Base-by-base conservation (phyloP, 2,797 vertebrate species). In the Nannoperca obscura region DNA sequence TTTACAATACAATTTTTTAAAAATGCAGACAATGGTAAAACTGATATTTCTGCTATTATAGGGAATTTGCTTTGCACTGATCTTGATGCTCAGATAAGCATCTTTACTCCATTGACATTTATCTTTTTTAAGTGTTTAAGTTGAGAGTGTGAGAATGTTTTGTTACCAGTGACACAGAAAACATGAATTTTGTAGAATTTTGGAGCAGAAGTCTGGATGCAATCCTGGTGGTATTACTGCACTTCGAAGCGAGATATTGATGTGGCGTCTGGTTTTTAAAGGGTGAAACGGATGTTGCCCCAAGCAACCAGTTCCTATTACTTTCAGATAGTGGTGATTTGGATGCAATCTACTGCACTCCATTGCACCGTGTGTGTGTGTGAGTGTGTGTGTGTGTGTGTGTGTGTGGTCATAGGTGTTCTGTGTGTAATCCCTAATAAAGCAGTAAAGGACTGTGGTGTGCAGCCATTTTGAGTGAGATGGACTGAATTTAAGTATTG, bases 381-480 rank as follows among this genome's bases (percentile, higher is more conserved):
- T 38, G 61, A 59, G 50, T 47, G 49, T 46, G 64, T 53, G 50
- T 40, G 11, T 40, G 12, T 40, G 38, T 13, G 12, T 13, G 38
- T 58, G 49, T 55, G 64, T 71, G 68, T 66, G 69, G 66, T 79
- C 84, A 79, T 32, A 68, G 62, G 71, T 76, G 59, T 78, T 72
- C 72, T 82, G 79, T 86, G 87, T 80, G 84, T 81, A 77, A 79
- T 78, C 78, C 86, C 72, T 86, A 90, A 89, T 91, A 92, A 89
- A 88, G 80, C 73, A 76, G 69, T 89, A 85, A 91, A 82, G 80
- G 82, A 91, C 85, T 89, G 77, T 59, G 38, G 27, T 66, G 71
- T 78, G 84, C 38, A 84, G 80, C 88, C 80, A 89, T 87, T 91
- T 87, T 86, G 80, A 86, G 79, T 59, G 85, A 88, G 85, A 88